These are phyloP conservation scores for Dolichomitus sp. DNA, from an alignment of 2,888 invertebrate genomes.

Conservation along the genomic window DNA sequence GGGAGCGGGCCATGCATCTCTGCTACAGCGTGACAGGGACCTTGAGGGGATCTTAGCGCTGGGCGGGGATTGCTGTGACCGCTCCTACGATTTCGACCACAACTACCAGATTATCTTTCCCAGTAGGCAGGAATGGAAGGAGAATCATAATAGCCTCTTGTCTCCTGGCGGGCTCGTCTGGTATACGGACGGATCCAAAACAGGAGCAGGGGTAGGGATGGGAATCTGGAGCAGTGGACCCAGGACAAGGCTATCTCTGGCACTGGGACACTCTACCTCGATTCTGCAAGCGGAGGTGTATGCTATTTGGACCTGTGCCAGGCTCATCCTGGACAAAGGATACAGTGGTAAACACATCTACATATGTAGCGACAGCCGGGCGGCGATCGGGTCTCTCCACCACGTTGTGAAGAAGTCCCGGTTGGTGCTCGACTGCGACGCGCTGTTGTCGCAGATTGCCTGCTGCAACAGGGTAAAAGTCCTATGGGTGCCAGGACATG, in stretches of 20 bases:
- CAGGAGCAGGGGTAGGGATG: too few species aligned
- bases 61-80: background rate
- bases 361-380: background rate
- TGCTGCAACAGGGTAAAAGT: background rate
- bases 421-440: background rate
- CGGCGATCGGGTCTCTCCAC: background rate
- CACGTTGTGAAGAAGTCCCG: background rate
- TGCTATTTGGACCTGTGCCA: too few species aligned
- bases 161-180: too few species aligned
- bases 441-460: slow-evolving; percentile 1
- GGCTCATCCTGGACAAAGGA: too few species aligned
- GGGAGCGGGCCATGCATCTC: background rate
- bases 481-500: background rate
- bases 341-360: background rate
- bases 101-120: too few species aligned
- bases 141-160: background rate
- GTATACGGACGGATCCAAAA: too few species aligned
- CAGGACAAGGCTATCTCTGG: too few species aligned
- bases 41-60: background rate
- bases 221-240: too few species aligned
- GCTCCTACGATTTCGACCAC: too few species aligned
- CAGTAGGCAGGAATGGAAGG: too few species aligned
- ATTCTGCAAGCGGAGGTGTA: too few species aligned
- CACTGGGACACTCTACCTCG: too few species aligned
- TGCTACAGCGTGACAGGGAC: background rate